Evolutionary conservation across 2,113 vertebrate species (phyloP).

Genomic region (Coracopsis vasa): DNA sequence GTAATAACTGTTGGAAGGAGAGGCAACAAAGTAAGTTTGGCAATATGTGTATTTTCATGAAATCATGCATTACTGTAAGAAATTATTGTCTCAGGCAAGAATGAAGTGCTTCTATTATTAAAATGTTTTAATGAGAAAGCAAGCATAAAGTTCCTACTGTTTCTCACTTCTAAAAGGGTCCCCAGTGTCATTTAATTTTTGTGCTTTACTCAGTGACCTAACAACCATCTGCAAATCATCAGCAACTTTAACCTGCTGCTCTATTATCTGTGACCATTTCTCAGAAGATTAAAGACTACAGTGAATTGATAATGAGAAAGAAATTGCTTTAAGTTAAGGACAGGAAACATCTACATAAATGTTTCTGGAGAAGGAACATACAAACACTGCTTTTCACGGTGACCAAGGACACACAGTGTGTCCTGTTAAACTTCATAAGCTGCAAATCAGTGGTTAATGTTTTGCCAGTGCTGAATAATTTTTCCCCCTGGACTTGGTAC

Average conservation of each 20-base stretch:
- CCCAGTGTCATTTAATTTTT: not conserved
- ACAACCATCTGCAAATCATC: not conserved
- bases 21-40: slow-evolving; percentile 91
- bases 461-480: not conserved
- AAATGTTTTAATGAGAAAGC: not conserved
- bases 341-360: not conserved
- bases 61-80: not conserved
- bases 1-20: slow-evolving; percentile 98
- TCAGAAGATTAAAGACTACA: not conserved
- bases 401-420: not conserved
- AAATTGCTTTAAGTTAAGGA: not conserved
- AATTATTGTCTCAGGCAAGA: not conserved
- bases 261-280: not conserved
- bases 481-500: not conserved
- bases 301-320: not conserved
- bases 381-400: not conserved
- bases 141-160: not conserved
- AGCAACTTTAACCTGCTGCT: not conserved
- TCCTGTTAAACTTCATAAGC: not conserved
- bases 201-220: not conserved
- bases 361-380: not conserved
- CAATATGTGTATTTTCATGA: not conserved
- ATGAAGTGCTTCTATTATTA: not conserved
- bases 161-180: not conserved
- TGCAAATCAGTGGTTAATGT: not conserved